Percentiles rank a stretch among this genome's conserved stretches.
phyloP scores from a whole-genome alignment of 92 coral and sea anemone species.

The Nematostella vectensis region DNA sequence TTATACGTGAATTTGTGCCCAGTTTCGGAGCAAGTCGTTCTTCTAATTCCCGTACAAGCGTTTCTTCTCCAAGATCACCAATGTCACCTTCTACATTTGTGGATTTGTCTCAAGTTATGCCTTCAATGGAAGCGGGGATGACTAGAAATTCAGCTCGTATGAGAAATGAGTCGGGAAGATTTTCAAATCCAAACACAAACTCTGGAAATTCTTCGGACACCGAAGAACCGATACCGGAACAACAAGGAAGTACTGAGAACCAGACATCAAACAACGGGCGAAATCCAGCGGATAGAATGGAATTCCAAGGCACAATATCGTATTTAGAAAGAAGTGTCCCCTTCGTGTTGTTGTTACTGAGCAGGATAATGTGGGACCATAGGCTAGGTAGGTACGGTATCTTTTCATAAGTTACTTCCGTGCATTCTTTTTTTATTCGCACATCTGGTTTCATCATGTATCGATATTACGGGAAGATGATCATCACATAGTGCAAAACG shows the following conservation, averaged over 20 bases:
- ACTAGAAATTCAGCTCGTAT: constrained; percentile 40
- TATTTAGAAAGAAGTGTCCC: constrained; percentile 93
- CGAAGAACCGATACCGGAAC: constrained; percentile 42
- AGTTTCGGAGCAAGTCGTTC: constrained; percentile 69
- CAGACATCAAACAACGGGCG: constrained; percentile 53
- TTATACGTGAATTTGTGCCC: constrained; percentile 94
- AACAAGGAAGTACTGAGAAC: constrained; percentile 20
- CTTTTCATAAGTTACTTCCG: too few relatives aligned
- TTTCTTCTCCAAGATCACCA: constrained; percentile 61
- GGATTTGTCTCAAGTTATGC: constrained; percentile 68
- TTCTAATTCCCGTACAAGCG: constrained; percentile 34
- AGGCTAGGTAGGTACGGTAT: constrained; percentile 88
- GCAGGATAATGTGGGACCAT: constrained; percentile 99
- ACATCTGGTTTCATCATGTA: too few relatives aligned
- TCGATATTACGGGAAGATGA: too few relatives aligned
- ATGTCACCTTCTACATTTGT: constrained; percentile 80
- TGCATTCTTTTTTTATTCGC: too few relatives aligned
- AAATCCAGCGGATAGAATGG: constrained; percentile 74
- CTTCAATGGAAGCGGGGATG: constrained; percentile 43
- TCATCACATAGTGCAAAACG: too few relatives aligned
- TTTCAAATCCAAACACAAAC: constrained; percentile 42
- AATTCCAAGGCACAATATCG: constrained; percentile 86
- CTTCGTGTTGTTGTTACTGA: constrained; percentile 74
- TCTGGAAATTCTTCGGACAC: constrained; percentile 75
- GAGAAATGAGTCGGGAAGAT: constrained; percentile 43